Conservation (phyloP, 2,797 vertebrate species). For the Remorina albescens region DNA sequence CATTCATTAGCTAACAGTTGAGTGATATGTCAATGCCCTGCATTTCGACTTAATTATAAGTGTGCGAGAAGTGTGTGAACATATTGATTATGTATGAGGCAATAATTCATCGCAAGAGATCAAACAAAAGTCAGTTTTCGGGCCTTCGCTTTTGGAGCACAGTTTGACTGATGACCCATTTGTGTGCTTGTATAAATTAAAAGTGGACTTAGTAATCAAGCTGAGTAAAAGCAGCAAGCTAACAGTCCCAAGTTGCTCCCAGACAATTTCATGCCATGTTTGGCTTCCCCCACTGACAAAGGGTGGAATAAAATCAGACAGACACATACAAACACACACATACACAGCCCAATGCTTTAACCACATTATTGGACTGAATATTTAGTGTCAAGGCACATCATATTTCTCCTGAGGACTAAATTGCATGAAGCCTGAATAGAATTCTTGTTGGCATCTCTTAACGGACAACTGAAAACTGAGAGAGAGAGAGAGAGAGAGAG, state of each 20-base stretch:
- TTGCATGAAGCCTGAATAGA: slow-evolving; percentile 58
- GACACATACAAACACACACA: slow-evolving; percentile 3
- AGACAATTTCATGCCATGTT: slow-evolving; percentile 57
- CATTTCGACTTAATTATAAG: slow-evolving; percentile 20
- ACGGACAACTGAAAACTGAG: slow-evolving; percentile 45
- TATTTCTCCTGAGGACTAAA: slow-evolving; percentile 60
- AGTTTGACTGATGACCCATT: slow-evolving; percentile 31
- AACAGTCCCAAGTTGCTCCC: slow-evolving; percentile 34
- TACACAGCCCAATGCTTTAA: slow-evolving; percentile 25
- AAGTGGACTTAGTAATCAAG: slow-evolving; percentile 50
- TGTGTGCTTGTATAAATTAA: slow-evolving; percentile 39
- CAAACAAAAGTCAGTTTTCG: slow-evolving; percentile 30
- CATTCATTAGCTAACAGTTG: not conserved
- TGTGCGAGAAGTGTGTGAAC: not conserved
- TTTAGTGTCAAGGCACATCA: slow-evolving; percentile 58
- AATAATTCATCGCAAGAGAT: slow-evolving; percentile 25
- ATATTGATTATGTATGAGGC: slow-evolving; percentile 21
- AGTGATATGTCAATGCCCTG: slow-evolving; percentile 7
- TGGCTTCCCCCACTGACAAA: slow-evolving; percentile 38
- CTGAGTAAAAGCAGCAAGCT: slow-evolving; percentile 30
- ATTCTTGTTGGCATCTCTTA: slow-evolving; percentile 60
- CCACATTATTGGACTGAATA: slow-evolving; percentile 61
- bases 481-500: too few species aligned
- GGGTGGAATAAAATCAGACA: slow-evolving; percentile 48
- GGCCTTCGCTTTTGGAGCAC: slow-evolving; percentile 15